phyloP scores from a whole-genome alignment of 1,140 invertebrate species.

The Drosophila tropicalis region DNA sequence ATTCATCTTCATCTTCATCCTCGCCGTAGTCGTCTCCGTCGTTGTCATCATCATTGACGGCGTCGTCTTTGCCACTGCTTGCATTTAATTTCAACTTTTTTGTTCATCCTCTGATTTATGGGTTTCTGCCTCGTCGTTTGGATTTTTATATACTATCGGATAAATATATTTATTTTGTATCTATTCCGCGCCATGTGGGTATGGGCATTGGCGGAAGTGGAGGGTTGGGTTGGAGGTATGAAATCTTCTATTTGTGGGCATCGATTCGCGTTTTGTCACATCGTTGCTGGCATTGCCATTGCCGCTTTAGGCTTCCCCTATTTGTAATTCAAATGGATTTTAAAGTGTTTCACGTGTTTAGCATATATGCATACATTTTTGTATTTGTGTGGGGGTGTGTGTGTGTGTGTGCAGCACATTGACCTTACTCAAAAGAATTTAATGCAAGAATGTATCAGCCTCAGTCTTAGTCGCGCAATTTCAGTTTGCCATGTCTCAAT shows the following conservation, averaged over 20 bases:
- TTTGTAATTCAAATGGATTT: conserved; percentile 74
- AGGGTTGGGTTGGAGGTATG: not conserved
- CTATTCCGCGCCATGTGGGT: conserved; percentile 47
- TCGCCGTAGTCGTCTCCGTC: conserved; percentile 7
- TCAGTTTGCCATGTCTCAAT: conserved; percentile 51
- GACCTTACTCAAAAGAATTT: conserved; percentile 27
- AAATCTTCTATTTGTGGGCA: conserved; percentile 43
- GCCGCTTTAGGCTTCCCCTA: conserved; percentile 42
- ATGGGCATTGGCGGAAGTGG: not conserved
- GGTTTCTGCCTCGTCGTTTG: conserved; percentile 46
- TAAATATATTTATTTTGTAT: conserved; percentile 77
- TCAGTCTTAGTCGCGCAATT: not conserved
- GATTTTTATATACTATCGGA: conserved; percentile 17
- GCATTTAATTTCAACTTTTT: conserved; percentile 74
- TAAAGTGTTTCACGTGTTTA: conserved; percentile 69
- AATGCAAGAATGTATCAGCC: not conserved
- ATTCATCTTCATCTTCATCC: not conserved
- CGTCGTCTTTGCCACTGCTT: conserved; percentile 57
- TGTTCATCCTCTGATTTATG: conserved; percentile 66
- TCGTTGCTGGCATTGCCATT: conserved; percentile 46
- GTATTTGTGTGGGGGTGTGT: conserved; percentile 4
- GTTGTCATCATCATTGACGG: conserved; percentile 10
- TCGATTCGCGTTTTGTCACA: conserved; percentile 52
- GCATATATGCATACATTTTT: conserved; percentile 40
- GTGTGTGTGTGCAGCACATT: conserved; percentile 28